Conservation (phyloP, 1,140 invertebrate genomes). For the Hestina assimilis region DNA sequence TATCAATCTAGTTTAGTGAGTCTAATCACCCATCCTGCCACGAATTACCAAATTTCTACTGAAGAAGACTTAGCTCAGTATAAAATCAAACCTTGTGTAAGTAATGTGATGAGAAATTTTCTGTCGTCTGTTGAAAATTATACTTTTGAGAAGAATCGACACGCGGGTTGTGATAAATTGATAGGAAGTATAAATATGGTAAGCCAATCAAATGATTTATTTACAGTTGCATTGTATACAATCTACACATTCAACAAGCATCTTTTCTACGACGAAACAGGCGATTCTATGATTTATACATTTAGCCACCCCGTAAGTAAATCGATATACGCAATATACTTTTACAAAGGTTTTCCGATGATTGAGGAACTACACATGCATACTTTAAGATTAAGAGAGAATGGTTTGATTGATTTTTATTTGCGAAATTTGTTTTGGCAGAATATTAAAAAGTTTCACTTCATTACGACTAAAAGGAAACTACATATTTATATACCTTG, state of each 20-base stretch:
- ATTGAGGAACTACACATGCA: conserved; percentile 21
- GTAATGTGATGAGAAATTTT: conserved; percentile 24
- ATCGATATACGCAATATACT: conserved; percentile 42
- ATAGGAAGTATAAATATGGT: conserved; percentile 40
- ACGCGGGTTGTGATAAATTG: conserved; percentile 27
- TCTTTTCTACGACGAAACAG: conserved; percentile 35
- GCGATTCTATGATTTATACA: conserved; percentile 28
- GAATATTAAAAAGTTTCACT: conserved; percentile 14
- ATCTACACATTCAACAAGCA: conserved; percentile 39
- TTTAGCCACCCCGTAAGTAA: conserved; percentile 36
- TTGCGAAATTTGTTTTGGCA: conserved; percentile 19
- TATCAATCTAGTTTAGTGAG: conserved; percentile 48
- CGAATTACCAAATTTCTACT: conserved; percentile 35
- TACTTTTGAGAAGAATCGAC: background rate
- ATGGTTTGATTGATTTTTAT: conserved; percentile 35
- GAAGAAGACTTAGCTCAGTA: conserved; percentile 32
- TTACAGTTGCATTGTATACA: conserved; percentile 28
- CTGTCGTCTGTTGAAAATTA: conserved; percentile 2
- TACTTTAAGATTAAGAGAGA: conserved; percentile 41
- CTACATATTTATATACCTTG: conserved; percentile 34
- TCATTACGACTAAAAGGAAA: background rate
- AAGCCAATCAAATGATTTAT: conserved; percentile 23
- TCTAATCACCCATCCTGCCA: conserved; percentile 36
- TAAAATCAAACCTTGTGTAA: conserved; percentile 38
- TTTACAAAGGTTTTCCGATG: conserved; percentile 56